Evolutionary conservation across 2,113 vertebrate species (phyloP).

Genomic region (Sarotherodon lohbergeri): DNA sequence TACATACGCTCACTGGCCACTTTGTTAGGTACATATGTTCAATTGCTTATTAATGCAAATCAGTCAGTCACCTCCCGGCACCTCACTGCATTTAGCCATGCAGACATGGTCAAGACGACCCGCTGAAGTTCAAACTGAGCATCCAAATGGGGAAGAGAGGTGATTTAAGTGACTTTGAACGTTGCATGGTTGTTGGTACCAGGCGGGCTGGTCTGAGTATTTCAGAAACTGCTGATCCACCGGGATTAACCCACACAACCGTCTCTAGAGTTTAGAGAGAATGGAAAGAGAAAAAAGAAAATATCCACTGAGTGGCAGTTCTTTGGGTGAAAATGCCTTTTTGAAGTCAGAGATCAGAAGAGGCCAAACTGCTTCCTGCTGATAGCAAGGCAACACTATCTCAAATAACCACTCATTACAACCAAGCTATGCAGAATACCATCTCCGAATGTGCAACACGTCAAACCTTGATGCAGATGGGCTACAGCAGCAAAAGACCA

Average conservation of each 20-base stretch:
- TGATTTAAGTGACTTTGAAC: not conserved
- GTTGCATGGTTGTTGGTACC: not conserved
- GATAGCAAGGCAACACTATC: not conserved
- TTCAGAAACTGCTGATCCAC: not conserved
- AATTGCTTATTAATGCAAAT: not conserved
- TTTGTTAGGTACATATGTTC: not conserved
- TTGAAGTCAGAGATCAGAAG: not conserved
- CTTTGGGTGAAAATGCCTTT: not conserved
- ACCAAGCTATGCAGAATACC: not conserved
- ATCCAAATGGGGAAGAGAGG: not conserved
- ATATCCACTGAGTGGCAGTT: not conserved
- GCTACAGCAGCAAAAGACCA: not conserved
- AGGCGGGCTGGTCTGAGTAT: not conserved
- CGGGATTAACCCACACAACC: not conserved
- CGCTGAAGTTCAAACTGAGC: not conserved
- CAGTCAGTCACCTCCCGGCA: not conserved
- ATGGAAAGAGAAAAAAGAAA: not conserved
- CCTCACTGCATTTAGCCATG: not conserved
- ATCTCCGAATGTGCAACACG: not conserved
- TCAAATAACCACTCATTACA: not conserved
- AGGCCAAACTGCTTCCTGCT: not conserved
- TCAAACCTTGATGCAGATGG: not conserved
- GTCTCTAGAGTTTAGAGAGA: not conserved
- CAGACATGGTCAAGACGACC: not conserved
- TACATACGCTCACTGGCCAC: not conserved